Evolutionary conservation across 1,140 invertebrate genomes (phyloP), one percentile per base, ranked within the genome.

Genomic region (Dolichoris vasculosae): DNA sequence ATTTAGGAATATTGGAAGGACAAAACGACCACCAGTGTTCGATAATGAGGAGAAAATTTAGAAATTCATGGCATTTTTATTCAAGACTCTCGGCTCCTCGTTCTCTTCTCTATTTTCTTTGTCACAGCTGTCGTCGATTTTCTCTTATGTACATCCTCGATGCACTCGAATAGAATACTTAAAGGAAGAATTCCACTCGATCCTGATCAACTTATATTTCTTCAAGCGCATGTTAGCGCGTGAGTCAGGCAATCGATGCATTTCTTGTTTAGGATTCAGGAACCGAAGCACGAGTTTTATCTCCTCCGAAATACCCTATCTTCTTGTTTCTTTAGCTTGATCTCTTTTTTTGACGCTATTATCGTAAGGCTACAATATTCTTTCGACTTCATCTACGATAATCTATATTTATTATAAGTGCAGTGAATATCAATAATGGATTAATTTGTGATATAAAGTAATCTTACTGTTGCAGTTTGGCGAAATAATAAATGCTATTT

Each of bases 191-290:
- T 40, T 75, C 13, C 1, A 15, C 40, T 38, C 77, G 0, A 35
- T 59, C 8, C 40, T 80, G 20, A 32, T 73, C 67, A 55, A 35
- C 38, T 40, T 73, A 73, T 71, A 71, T 23, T 23, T 59, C 2
- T 4, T 38, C 30, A 73, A 26, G 26, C 26, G 20, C 6, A 59
- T 8, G n/a, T 26, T 4, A 35, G 9, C 38, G 17, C 15, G 43
- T 8, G 11, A 35, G 15, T 40, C 9, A 38, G 30, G 35, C 40
- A 71, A 35, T 55, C 67, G 63, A 38, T 76, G 55, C 75, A 77
- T 77, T 48, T 55, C 64, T 86, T 77, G 59, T 82, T 82, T 86
- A 51, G 59, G 26, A 86, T 86, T 78, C 85, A 82, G 30, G 48
- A 40, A 63, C 55, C 20, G n/a, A 82, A 26, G 3, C 40, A 51